Percentiles rank a stretch among this genome's conserved stretches.
Evolutionary conservation across 2,888 invertebrate genomes (phyloP).

Genomic region (Tetropium fuscum): DNA sequence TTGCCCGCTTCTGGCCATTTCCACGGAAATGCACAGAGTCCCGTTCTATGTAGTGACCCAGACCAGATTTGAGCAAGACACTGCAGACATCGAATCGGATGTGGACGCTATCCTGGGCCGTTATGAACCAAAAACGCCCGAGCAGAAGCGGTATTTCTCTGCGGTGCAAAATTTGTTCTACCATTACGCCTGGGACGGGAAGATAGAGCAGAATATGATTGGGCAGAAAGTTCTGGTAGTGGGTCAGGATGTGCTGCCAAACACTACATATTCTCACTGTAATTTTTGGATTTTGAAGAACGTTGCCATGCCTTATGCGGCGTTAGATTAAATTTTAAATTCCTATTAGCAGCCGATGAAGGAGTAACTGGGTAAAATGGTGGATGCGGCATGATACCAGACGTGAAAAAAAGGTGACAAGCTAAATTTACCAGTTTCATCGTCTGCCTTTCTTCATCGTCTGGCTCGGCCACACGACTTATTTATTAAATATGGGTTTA

Average conservation of each 20-base stretch:
- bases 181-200: conserved; percentile 84
- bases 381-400: too few relatives aligned
- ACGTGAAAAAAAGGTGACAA: too few relatives aligned
- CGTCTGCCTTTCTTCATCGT: too few relatives aligned
- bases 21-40: conserved; percentile 72
- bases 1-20: conserved; percentile 80
- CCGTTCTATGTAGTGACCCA: conserved; percentile 83
- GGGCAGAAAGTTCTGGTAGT: conserved; percentile 73
- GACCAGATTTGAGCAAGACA: conserved; percentile 66
- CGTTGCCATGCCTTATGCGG: conserved; percentile 80
- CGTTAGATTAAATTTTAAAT: conserved; percentile 76
- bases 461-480: too few relatives aligned
- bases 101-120: conserved; percentile 85
- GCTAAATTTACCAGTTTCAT: too few relatives aligned
- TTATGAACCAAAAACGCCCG: conserved; percentile 78
- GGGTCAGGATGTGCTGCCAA: conserved; percentile 77
- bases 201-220: conserved; percentile 72
- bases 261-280: conserved; percentile 78
- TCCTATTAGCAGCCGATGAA: too few relatives aligned
- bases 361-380: conserved; percentile 8
- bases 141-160: conserved; percentile 80
- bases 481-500: too few relatives aligned
- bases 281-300: conserved; percentile 82
- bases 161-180: conserved; percentile 88
- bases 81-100: conserved; percentile 70